Evolutionary conservation across 2,888 invertebrate genomes (phyloP).

Genomic region (Macrophya annulata): DNA sequence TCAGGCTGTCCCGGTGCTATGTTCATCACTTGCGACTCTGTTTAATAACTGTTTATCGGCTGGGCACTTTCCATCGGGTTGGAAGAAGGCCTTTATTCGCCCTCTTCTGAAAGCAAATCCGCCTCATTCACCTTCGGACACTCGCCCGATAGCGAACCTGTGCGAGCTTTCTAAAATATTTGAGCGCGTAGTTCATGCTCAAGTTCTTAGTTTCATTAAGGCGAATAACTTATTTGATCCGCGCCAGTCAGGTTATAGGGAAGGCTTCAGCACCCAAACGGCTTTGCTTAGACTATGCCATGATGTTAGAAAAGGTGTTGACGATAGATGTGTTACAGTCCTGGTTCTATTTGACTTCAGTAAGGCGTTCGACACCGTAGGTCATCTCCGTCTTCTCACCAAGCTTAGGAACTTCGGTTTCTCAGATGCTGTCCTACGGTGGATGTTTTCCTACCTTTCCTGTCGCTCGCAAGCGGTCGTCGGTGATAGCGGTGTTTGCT

Average conservation of each 20-base stretch:
- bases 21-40: not conserved
- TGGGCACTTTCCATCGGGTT: not conserved
- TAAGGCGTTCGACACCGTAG: not conserved
- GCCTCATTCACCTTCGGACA: no score
- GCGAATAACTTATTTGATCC: not conserved
- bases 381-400: not conserved
- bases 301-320: not conserved
- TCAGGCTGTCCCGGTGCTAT: not conserved
- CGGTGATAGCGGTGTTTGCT: not conserved
- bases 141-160: not conserved
- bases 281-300: not conserved
- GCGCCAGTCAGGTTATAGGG: not conserved
- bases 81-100: not conserved
- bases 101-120: no score
- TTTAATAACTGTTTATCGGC: not conserved
- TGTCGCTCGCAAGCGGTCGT: not conserved
- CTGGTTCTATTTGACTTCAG: not conserved
- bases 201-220: not conserved
- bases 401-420: not conserved
- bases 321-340: not conserved
- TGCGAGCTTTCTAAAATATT: conserved; percentile 3
- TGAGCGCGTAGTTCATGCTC: not conserved
- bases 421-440: not conserved
- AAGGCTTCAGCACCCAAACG: conserved; percentile 1
- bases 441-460: not conserved